These are phyloP conservation scores for Stenopsyche tienmushanensis DNA, from an alignment of 1,140 invertebrate species.

Conservation along the genomic window DNA sequence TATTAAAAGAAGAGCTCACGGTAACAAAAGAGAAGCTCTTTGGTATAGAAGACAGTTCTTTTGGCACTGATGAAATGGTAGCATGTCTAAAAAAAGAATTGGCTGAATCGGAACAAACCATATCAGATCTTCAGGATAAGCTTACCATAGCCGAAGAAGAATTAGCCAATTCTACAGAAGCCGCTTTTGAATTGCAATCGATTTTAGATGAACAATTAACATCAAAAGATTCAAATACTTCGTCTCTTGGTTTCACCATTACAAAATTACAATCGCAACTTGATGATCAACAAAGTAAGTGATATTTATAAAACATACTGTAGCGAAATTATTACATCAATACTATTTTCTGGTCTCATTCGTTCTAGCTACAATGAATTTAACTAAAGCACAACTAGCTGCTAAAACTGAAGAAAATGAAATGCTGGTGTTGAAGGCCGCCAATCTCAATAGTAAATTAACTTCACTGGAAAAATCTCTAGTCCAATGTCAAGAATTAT, in stretches of 20 bases:
- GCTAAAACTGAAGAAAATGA: slow-evolving; percentile 58
- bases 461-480: slow-evolving; percentile 52
- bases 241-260: slow-evolving; percentile 35
- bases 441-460: slow-evolving; percentile 53
- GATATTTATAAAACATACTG: not conserved
- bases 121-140: slow-evolving; percentile 48
- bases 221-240: slow-evolving; percentile 34
- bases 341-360: slow-evolving; percentile 1
- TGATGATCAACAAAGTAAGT: slow-evolving; percentile 40
- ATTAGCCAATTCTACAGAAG: slow-evolving; percentile 36
- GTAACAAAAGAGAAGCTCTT: slow-evolving; percentile 62
- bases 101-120: slow-evolving; percentile 47
- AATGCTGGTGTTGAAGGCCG: slow-evolving; percentile 52
- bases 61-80: slow-evolving; percentile 72
- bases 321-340: slow-evolving; percentile 1
- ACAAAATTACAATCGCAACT: slow-evolving; percentile 37
- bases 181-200: slow-evolving; percentile 36
- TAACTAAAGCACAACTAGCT: slow-evolving; percentile 53
- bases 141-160: slow-evolving; percentile 48
- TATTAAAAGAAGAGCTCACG: slow-evolving; percentile 64
- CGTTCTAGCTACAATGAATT: slow-evolving; percentile 48
- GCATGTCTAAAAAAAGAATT: slow-evolving; percentile 62
- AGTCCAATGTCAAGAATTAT: slow-evolving; percentile 43
- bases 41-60: slow-evolving; percentile 67
- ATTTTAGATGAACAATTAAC: slow-evolving; percentile 36